Percentiles rank a stretch among this genome's conserved stretches.
Evolutionary conservation across 64 coral and sea anemone species (phyloP).

Genomic region (Trachythela sp.): DNA sequence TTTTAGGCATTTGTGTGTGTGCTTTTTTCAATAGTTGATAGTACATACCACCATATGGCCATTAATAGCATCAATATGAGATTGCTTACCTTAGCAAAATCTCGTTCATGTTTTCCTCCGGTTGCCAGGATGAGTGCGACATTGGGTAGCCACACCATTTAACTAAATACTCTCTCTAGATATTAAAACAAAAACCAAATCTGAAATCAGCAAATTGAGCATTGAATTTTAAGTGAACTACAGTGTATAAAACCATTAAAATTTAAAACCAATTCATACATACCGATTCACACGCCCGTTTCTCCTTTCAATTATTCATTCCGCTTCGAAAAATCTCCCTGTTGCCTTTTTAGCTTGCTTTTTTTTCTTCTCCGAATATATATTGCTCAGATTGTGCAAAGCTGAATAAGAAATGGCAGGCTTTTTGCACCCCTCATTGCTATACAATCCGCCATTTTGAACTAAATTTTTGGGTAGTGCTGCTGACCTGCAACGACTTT

Average conservation of each 20-base stretch:
- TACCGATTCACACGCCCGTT: neutral
- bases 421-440: neutral
- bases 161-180: slow-evolving; percentile 23
- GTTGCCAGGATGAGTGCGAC: neutral
- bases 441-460: neutral
- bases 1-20: neutral
- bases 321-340: neutral
- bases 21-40: neutral
- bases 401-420: neutral
- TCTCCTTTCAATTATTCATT: neutral
- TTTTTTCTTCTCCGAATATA: neutral
- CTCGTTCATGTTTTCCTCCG: neutral
- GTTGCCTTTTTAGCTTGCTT: neutral
- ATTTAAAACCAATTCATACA: neutral
- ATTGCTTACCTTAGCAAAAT: neutral
- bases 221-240: neutral
- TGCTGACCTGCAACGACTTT: neutral
- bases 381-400: slow-evolving; percentile 13
- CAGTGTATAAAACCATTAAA: neutral
- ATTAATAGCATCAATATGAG: neutral
- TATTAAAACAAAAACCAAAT: neutral
- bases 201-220: neutral
- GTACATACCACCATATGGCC: neutral
- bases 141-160: slow-evolving; percentile 9
- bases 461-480: neutral